Evolutionary conservation across 2,797 vertebrate species (phyloP).

Genomic region (Serranus cabrilla): DNA sequence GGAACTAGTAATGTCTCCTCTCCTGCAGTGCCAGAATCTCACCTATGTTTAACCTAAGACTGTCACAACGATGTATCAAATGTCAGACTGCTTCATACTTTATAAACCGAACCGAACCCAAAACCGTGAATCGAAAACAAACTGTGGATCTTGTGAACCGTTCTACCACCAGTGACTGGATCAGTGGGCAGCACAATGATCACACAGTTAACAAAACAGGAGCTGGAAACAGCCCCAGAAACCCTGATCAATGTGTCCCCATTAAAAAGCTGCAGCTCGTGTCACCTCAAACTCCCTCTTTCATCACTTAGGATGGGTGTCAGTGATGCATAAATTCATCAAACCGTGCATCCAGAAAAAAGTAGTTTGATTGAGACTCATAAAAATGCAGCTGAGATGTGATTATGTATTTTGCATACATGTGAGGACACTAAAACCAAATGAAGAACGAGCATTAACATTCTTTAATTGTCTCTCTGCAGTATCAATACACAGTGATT

Average conservation of each 20-base stretch:
- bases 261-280: slow-evolving; percentile 30
- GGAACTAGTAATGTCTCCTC: too few species aligned
- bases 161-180: too few species aligned
- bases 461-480: neutral
- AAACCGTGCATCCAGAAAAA: slow-evolving; percentile 9
- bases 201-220: slow-evolving; percentile 42
- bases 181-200: slow-evolving; percentile 56
- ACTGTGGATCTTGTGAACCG: too few species aligned
- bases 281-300: slow-evolving; percentile 15
- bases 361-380: neutral
- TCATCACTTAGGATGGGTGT: slow-evolving; percentile 13
- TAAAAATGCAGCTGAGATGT: neutral
- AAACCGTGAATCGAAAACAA: too few species aligned
- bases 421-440: neutral
- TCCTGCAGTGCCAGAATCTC: too few species aligned
- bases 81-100: too few species aligned
- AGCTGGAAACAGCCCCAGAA: slow-evolving; percentile 47
- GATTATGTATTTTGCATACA: neutral
- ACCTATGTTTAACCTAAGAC: too few species aligned
- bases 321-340: slow-evolving; percentile 14
- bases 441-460: neutral
- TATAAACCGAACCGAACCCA: too few species aligned
- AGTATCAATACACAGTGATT: neutral
- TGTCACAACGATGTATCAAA: too few species aligned
- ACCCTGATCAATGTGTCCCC: slow-evolving; percentile 48